Conservation (phyloP, 2,888 invertebrate genomes). For the Leucozona laternaria region DNA sequence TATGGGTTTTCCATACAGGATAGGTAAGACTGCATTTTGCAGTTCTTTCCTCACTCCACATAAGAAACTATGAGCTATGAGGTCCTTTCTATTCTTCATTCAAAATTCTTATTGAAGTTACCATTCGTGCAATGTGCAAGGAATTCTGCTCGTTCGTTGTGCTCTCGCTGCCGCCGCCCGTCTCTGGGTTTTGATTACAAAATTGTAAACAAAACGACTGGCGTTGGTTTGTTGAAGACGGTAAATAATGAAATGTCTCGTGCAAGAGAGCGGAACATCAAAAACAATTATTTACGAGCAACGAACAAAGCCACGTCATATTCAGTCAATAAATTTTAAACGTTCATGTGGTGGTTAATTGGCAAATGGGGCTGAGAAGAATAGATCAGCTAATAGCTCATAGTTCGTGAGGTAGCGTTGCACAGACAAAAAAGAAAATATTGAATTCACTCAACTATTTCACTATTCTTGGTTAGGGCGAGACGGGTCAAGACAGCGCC, state of each 20-base stretch:
- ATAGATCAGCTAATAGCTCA: background rate
- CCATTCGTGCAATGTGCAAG: conserved; percentile 1
- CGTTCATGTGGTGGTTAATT: conserved; percentile 11
- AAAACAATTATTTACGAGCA: conserved; percentile 31
- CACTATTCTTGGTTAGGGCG: too few species aligned
- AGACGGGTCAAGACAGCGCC: too few species aligned
- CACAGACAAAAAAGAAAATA: background rate
- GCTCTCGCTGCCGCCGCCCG: too few species aligned
- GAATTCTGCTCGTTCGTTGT: background rate
- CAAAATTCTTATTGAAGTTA: conserved; percentile 15
- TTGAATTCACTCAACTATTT: background rate
- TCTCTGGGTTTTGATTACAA: conserved; percentile 36
- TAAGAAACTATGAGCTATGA: background rate
- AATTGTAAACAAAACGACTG: conserved; percentile 28
- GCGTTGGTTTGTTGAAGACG: background rate
- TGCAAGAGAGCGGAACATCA: conserved; percentile 48
- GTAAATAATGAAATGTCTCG: conserved; percentile 55
- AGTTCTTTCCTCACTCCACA: background rate
- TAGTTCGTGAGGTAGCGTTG: background rate
- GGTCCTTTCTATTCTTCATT: conserved; percentile 30
- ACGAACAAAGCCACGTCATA: conserved; percentile 50
- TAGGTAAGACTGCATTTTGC: conserved; percentile 9
- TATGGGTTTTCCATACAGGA: too few species aligned
- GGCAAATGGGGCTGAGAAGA: background rate
- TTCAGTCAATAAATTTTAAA: conserved; percentile 40